Evolutionary conservation across 2,113 vertebrate species (phyloP), one percentile per base, ranked within the genome.

Genomic region (Regulus satrapa): DNA sequence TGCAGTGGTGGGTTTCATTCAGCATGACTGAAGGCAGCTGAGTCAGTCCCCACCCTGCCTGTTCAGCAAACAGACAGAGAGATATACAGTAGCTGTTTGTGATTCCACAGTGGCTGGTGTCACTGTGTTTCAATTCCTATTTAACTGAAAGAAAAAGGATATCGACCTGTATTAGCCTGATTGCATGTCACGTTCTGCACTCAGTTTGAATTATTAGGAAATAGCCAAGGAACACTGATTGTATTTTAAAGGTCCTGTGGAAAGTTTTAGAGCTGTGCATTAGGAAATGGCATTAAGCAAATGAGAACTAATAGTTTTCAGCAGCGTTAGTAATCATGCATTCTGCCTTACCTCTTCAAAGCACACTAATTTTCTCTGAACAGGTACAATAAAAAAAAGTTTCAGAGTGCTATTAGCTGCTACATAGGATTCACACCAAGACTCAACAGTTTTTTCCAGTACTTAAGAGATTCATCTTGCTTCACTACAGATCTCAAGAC

Each of bases 131-230:
- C 97, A 95, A 97, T 96, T 98, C 92, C 96, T 98, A 81, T 98
- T 97, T 98, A 98, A 97, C 93, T 61, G 96, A 97, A 96, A 97
- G 97, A 98, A 98, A 98, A 98, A 97, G 76, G 75, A 41, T 98
- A 98, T 98, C 20, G 92, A 98, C 91, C 96, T 96, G 72, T 94
- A 96, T 96, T 97, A 97, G 90, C 94, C 92, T 97, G 96, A 97
- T 96, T 97, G 97, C 77, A 36, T 94, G 96, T 96, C 97, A 97
- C 83, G 75, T 89, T 95, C 94, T 89, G 79, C 87, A 85, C 73
- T 96, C 59, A 38, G 43, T 96, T 96, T 97, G 97, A 98, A 96
- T 98, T 98, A 98, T 97, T 97, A 96, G 93, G 83, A 94, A 97
- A 96, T 54, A 68, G 95, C 78, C 92, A 93, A 93, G 91, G 93